Percentiles rank a stretch among this genome's conserved stretches.
phyloP scores from a whole-genome alignment of 2,113 vertebrate genomes.

The Boleophthalmus pectinirostris region DNA sequence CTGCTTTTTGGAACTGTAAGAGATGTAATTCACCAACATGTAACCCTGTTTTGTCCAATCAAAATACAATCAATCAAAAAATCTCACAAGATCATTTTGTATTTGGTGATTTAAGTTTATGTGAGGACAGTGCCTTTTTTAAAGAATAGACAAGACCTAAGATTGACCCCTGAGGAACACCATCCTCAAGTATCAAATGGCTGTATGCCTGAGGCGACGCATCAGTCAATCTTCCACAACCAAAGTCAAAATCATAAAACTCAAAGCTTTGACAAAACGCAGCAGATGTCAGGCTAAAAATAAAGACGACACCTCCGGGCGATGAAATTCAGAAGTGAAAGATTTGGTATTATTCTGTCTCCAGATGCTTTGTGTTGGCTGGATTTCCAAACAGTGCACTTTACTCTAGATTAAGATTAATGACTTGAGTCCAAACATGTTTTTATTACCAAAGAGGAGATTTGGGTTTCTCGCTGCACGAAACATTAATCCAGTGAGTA shows the following conservation, averaged over 20 bases:
- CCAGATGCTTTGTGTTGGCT: conserved; percentile 1
- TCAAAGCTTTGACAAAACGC: conserved; percentile 25
- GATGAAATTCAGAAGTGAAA: neutral
- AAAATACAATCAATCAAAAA: no score
- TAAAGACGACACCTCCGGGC: conserved; percentile 9
- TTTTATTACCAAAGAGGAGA: neutral
- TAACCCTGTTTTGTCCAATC: no score
- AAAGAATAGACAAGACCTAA: neutral
- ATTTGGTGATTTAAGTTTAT: neutral
- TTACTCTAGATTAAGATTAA: conserved; percentile 9
- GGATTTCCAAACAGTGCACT: conserved; percentile 3
- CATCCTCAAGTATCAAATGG: neutral
- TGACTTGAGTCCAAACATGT: neutral
- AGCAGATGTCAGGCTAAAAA: conserved; percentile 50
- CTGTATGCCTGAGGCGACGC: conserved; percentile 2
- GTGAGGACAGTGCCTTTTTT: neutral
- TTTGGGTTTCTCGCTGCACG: neutral
- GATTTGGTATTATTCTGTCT: neutral
- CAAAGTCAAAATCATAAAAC: conserved; percentile 52
- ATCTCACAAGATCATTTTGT: no score
- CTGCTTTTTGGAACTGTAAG: no score
- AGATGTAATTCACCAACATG: no score
- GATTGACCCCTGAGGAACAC: neutral
- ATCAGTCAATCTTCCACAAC: conserved; percentile 17
- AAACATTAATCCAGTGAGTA: neutral